Conservation (phyloP, 2,113 vertebrate species). For the Tyrannus savana region DNA sequence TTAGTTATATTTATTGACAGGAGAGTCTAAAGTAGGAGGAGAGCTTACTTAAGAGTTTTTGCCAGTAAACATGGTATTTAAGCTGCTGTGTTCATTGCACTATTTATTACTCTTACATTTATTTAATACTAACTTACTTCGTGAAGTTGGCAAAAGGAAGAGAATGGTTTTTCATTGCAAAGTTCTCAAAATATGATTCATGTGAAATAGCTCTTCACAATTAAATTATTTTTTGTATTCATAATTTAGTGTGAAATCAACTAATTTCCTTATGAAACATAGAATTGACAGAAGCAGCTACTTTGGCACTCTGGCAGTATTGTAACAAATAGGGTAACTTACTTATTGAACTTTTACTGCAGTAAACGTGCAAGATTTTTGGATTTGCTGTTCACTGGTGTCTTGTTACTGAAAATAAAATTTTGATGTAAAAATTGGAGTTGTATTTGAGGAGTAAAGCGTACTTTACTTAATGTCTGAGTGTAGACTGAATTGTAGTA, state of each 20-base stretch:
- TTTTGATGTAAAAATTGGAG: background rate
- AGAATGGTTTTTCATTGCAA: background rate
- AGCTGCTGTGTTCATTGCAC: background rate
- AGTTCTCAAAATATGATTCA: background rate
- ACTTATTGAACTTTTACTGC: background rate
- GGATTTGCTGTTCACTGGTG: background rate
- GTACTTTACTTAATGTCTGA: background rate
- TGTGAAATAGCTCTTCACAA: background rate
- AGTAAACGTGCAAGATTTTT: background rate
- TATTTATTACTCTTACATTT: background rate
- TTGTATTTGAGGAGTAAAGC: background rate
- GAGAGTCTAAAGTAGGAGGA: background rate
- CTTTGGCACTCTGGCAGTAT: background rate
- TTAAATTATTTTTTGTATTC: background rate
- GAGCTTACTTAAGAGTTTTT: background rate
- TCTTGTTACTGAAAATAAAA: background rate
- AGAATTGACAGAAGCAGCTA: conserved; percentile 4
- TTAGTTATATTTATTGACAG: background rate
- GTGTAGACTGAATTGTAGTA: background rate
- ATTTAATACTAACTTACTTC: background rate
- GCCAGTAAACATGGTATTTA: background rate
- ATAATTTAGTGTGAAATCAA: background rate
- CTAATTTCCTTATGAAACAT: background rate
- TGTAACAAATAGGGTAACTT: background rate
- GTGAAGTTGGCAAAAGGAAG: background rate